These are phyloP conservation scores for Anoplopoma fimbria DNA, from an alignment of 2,113 vertebrate species.

Conservation along the genomic window DNA sequence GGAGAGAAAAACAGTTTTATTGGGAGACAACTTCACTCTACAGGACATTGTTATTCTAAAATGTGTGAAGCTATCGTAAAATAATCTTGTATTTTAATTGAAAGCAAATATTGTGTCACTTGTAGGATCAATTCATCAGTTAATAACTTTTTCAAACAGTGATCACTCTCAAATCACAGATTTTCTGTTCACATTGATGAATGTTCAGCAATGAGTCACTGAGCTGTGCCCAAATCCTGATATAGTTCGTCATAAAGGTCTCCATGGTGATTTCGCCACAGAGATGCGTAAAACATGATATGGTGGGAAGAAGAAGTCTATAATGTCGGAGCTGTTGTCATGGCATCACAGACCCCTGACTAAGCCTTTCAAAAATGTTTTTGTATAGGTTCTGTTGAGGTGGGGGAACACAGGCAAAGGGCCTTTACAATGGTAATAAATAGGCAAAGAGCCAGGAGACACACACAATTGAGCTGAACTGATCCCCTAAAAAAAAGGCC, in stretches of 20 bases:
- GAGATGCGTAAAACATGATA: constrained; percentile 30
- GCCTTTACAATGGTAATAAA: constrained; percentile 72
- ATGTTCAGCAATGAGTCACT: not conserved
- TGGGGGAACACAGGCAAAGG: constrained; percentile 35
- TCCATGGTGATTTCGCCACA: constrained; percentile 18
- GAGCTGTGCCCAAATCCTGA: not conserved
- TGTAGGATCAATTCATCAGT: not conserved
- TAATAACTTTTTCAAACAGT: not conserved
- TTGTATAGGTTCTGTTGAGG: constrained; percentile 59
- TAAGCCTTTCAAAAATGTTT: constrained; percentile 69
- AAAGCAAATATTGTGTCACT: not conserved
- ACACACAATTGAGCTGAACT: constrained; percentile 58
- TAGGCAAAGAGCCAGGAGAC: constrained; percentile 54
- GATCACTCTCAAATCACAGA: not conserved
- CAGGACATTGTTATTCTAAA: constrained; percentile 5
- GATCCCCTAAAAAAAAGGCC: constrained; percentile 53
- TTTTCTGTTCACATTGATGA: not conserved
- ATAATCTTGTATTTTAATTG: not conserved
- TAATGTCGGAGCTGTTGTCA: constrained; percentile 64
- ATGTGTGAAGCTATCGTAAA: constrained; percentile 32
- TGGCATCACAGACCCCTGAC: constrained; percentile 59
- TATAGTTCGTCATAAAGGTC: constrained; percentile 8
- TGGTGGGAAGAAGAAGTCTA: constrained; percentile 42
- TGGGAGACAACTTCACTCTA: not conserved
- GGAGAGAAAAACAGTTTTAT: constrained; percentile 1